phyloP scores from a whole-genome alignment of 64 coral and sea anemone genomes.

The Trachythela sp. region DNA sequence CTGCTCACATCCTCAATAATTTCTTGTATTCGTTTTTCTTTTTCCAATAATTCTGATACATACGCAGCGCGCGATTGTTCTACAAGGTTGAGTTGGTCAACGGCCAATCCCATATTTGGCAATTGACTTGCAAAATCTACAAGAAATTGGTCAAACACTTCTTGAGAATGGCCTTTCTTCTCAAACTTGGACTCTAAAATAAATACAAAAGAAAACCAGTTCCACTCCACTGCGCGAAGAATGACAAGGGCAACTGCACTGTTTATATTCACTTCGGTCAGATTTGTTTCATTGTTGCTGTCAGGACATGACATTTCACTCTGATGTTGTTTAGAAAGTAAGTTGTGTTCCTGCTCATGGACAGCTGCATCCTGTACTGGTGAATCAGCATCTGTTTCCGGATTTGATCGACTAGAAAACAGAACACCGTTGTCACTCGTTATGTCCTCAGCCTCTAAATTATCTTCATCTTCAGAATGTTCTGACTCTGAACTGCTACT shows the following conservation, averaged over 20 bases:
- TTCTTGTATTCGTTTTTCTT: background rate
- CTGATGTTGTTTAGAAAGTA: no score
- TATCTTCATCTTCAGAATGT: no score
- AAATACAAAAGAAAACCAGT: conserved; percentile 53
- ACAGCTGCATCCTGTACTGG: no score
- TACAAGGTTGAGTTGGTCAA: background rate
- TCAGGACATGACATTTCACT: no score
- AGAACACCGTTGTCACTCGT: no score
- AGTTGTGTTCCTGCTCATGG: no score
- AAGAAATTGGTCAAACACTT: conserved; percentile 50
- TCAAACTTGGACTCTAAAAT: conserved; percentile 29
- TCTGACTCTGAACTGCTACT: conserved; percentile 6
- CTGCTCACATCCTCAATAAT: background rate
- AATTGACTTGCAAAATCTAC: conserved; percentile 43
- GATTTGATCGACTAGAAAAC: no score
- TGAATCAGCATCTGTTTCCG: no score
- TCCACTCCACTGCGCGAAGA: conserved; percentile 40
- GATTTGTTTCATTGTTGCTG: no score
- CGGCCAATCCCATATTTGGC: background rate
- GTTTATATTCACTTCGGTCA: no score
- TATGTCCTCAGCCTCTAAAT: no score
- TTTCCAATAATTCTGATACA: background rate
- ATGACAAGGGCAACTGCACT: no score
- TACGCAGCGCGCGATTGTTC: background rate
- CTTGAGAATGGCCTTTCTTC: conserved; percentile 32